Base-by-base conservation (phyloP, 2,113 vertebrate genomes). In the Cichladusa arquata region DNA sequence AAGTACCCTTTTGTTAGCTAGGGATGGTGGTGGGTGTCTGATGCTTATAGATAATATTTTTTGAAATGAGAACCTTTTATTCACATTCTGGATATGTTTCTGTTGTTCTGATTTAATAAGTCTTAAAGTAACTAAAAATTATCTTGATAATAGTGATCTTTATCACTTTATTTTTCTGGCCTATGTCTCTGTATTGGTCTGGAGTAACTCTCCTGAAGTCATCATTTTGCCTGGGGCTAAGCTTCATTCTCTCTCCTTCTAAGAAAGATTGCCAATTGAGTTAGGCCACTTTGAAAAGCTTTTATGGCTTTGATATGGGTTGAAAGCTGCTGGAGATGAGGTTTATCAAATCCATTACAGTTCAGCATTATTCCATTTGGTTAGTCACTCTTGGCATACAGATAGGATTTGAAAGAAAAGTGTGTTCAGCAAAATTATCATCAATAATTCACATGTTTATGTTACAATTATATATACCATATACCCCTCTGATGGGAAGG, bases 231-330 rank as follows among this genome's bases (percentile, higher is more conserved):
- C 78, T 70, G 34, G 20, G 48, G 73, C 65, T 88, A 50, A 84
- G 54, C 58, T 92, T 90, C 53, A 65, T 45, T 81, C 4, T 93
- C 29, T 77, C 38, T 34, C 91, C 78, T 90, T 93, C 56, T 51
- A 44, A 86, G 85, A 83, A 88, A 91, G 42, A 56, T 71, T 95
- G 70, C 62, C 81, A 93, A 95, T 95, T 95, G 73, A 96, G 95
- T 97, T 97, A 96, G 86, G 87, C 66, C 44, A 86, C 94, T 97
- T 97, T 97, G 88, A 97, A 97, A 95, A 97, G 97, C 91, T 98
- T 97, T 98, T 95, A 95, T 93, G 89, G 92, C 94, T 97, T 97
- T 95, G 95, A 97, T 96, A 90, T 91, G 72, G 58, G 54, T 96
- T 97, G 92, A 97, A 97, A 97, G 88, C 92, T 95, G 31, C 95